Base-by-base conservation (phyloP, 1,140 invertebrate genomes). In the Bombus fervidus region DNA sequence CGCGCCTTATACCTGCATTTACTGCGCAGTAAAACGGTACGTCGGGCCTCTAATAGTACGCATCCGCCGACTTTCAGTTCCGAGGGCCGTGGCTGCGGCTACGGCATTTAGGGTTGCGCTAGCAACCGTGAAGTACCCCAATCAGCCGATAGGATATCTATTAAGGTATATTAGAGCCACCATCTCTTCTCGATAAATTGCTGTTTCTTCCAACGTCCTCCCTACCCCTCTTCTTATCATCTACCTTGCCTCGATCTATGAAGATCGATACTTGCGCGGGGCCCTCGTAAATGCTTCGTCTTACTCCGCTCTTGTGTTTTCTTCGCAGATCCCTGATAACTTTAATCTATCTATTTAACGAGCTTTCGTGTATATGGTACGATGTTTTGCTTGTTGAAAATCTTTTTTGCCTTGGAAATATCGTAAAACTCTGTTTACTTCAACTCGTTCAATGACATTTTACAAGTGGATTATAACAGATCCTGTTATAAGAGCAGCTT, bases 1-100 rank as follows among this genome's bases (percentile, higher is more conserved):
- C 86, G 83, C 87, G 82, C 83, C 83, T 90, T 87, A 90, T 90
- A 90, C 86, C 88, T 87, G 88, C 90, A 92, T 91, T 92, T 92
- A 92, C 88, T 76, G 91, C 85, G 83, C 86, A 88, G 86, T 92
- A 86, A 85, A 92, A 90, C 79, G 59, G 72, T 83, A 66, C 81
- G 75, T 72, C 78, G 74, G 43, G 85, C 80, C 89, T 90, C 86
- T 90, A 90, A 90, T 90, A 90, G 83, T 43, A 75, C 69, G 80
- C 88, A 59, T 85, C 66, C 64, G 86, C 88, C 89, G 89, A 90
- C 88, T 39, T 28, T 69, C 1, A 79, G 81, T 72, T 85, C 53
- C 69, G 68, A 76, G 73, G 76, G 71, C 37, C 41, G 43, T 39
- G 57, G 47, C 66, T 43, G n/a, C 71, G 39, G 25, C 79, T 39